Conservation (phyloP, 2,797 vertebrate genomes). For the Phoebastria nigripes region DNA sequence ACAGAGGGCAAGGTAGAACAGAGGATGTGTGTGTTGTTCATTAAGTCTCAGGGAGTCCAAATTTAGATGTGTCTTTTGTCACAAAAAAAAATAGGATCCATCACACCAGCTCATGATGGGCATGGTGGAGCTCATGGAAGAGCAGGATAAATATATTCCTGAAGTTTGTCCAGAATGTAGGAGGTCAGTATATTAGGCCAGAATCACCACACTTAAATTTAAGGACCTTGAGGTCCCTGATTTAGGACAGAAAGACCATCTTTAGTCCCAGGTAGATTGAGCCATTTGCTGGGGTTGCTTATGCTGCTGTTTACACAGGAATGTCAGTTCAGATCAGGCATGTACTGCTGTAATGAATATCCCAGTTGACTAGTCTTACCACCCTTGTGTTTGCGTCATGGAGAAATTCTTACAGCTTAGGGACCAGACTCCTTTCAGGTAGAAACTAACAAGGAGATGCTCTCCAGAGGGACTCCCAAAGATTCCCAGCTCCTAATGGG, state of each 20-base stretch:
- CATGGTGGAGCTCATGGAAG: not conserved
- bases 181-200: not conserved
- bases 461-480: not conserved
- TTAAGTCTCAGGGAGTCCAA: not conserved
- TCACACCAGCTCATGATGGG: not conserved
- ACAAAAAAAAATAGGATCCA: not conserved
- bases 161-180: not conserved
- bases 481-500: not conserved
- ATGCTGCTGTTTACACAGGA: not conserved
- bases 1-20: not conserved
- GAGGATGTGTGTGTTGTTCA: not conserved
- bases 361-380: not conserved
- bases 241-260: not conserved
- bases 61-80: not conserved
- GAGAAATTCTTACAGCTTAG: not conserved
- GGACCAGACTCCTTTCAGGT: not conserved
- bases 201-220: not conserved
- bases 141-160: not conserved
- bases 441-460: not conserved
- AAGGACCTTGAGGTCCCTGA: not conserved
- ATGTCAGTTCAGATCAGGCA: not conserved
- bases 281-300: not conserved
- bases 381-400: not conserved
- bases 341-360: not conserved
- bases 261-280: not conserved